Evolutionary conservation across 2,113 vertebrate genomes (phyloP), one percentile per base, ranked within the genome.

Genomic region (Rhadina sibilatrix): DNA sequence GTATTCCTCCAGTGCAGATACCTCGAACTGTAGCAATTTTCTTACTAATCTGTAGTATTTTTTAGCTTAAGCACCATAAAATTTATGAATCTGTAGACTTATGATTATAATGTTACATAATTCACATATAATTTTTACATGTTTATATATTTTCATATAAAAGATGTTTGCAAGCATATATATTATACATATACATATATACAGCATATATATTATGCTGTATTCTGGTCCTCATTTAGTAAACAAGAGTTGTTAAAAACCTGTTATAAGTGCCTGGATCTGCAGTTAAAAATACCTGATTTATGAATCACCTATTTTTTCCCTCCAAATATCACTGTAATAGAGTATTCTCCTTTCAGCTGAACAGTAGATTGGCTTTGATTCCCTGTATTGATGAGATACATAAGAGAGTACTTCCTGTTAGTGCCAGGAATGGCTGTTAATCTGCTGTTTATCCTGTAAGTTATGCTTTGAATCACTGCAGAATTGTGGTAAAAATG

Each of bases 151-250:
- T 52, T 76, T 24, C 14, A 23, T 30, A 27, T 44, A 38, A 72
- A 54, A 37, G 3, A 35, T 50, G 13, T 37, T 87, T 87, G 24
- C 46, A 46, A 0, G 0, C 22, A 11, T 66, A 10, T n/a, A n/a
- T n/a, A n/a, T n/a, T n/a, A n/a, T n/a, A n/a, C n/a, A n/a, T n/a
- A n/a, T n/a, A n/a, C n/a, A n/a, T n/a, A n/a, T n/a, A n/a, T n/a
- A n/a, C n/a, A n/a, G n/a, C n/a, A n/a, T n/a, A n/a, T n/a, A n/a
- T 5, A 7, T 91, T 53, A 31, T n/a, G 19, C 38, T 85, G 15
- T 83, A 38, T 92, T 12, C n/a, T 11, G 3, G 15, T 53, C 76
- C 46, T 77, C 6, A 2, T 72, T 88, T 88, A 77, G 50, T n/a
- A 86, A 65, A 44, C 24, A 54, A 66, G 56, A 68, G 12, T n/a